Evolutionary conservation across 2,113 vertebrate species (phyloP).

Genomic region (Falcunculus frontatus): DNA sequence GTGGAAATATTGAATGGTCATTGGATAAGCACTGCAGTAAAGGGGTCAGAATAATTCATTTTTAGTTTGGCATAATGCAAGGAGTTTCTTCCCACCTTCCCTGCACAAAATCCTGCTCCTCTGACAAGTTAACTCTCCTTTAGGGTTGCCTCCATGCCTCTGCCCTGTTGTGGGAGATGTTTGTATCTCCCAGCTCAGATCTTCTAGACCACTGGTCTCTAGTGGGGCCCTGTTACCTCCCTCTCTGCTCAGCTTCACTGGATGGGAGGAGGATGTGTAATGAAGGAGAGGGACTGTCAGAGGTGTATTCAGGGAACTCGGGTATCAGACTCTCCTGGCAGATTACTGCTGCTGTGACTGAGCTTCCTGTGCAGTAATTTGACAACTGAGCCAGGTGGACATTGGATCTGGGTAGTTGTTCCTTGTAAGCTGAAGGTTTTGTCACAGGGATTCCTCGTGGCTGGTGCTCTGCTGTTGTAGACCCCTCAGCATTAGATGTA

Average conservation of each 20-base stretch:
- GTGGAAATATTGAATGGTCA: conserved; percentile 71
- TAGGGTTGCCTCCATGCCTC: background rate
- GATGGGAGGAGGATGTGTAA: background rate
- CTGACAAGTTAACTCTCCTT: background rate
- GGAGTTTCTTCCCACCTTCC: background rate
- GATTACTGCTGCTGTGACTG: background rate
- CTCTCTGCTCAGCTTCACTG: background rate
- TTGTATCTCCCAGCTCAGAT: background rate
- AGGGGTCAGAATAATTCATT: conserved; percentile 64
- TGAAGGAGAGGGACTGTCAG: background rate
- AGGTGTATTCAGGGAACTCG: background rate
- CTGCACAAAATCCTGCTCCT: background rate
- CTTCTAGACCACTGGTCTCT: background rate
- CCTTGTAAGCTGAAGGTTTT: background rate
- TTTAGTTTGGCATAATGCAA: conserved; percentile 31
- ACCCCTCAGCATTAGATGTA: background rate
- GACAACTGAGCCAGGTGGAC: background rate
- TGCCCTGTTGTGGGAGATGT: background rate
- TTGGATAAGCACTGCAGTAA: conserved; percentile 60
- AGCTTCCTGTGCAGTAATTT: background rate
- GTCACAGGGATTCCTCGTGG: background rate
- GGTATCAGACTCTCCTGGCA: fast-evolving
- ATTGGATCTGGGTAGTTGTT: background rate
- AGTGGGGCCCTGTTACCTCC: background rate
- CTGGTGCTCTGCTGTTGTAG: background rate